phyloP scores from a whole-genome alignment of 2,888 invertebrate species.

The Tridacna gigas region DNA sequence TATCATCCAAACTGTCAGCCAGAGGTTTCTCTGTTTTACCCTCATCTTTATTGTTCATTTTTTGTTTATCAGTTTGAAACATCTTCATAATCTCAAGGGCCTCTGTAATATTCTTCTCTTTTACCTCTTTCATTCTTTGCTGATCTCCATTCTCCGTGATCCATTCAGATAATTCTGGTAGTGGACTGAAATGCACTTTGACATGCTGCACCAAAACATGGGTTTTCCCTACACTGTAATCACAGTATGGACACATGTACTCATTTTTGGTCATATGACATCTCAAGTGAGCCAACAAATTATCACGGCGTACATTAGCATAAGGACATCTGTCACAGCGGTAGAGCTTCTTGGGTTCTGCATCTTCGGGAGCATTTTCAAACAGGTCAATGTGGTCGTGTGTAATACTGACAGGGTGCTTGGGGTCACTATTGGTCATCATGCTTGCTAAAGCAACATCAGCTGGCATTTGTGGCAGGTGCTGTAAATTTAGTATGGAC shows the following conservation, averaged over 20 bases:
- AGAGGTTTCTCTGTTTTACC: conserved; percentile 35
- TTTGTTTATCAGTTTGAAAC: conserved; percentile 62
- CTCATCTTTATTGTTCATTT: conserved; percentile 23
- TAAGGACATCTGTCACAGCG: conserved; percentile 93
- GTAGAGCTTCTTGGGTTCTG: conserved; percentile 88
- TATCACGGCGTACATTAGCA: conserved; percentile 90
- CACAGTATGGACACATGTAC: conserved; percentile 92
- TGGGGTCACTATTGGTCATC: conserved; percentile 74
- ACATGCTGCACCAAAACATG: conserved; percentile 92
- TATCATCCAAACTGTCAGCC: conserved; percentile 8
- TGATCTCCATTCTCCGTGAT: conserved; percentile 76
- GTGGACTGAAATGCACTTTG: conserved; percentile 89
- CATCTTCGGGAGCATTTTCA: conserved; percentile 76
- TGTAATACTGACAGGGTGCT: conserved; percentile 76
- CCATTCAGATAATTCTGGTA: conserved; percentile 82
- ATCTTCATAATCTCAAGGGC: conserved; percentile 73
- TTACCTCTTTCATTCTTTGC: conserved; percentile 74
- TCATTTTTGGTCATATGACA: conserved; percentile 90
- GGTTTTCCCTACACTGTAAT: conserved; percentile 91
- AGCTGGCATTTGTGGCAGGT: conserved; percentile 85
- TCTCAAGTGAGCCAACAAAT: conserved; percentile 91
- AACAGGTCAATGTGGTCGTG: conserved; percentile 81
- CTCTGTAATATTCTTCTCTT: conserved; percentile 75
- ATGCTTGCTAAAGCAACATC: conserved; percentile 85
- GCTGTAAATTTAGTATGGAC: conserved; percentile 81